Evolutionary conservation across 2,888 invertebrate genomes (phyloP).

Genomic region (Melieria crassipennis): DNA sequence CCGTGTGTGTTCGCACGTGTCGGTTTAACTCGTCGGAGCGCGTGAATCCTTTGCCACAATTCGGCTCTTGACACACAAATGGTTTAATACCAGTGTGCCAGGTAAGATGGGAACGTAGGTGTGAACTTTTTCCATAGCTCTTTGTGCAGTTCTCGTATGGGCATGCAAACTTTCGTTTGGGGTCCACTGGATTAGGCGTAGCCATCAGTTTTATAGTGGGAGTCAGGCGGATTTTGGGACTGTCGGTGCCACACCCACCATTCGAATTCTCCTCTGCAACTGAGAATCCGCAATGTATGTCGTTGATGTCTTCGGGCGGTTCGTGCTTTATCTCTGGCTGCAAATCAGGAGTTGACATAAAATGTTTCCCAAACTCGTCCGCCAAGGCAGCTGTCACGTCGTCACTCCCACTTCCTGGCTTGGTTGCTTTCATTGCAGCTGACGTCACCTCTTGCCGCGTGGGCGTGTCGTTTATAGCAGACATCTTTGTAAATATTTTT

Average conservation of each 20-base stretch:
- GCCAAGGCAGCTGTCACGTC: background rate
- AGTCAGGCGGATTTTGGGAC: conserved; percentile 55
- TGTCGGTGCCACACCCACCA: conserved; percentile 6
- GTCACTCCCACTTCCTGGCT: conserved; percentile 34
- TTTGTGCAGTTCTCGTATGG: conserved; percentile 60
- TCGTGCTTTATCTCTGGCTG: conserved; percentile 48
- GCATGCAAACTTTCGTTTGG: conserved; percentile 58
- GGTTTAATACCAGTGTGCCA: conserved; percentile 64
- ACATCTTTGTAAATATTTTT: conserved; percentile 40
- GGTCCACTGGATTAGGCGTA: conserved; percentile 50
- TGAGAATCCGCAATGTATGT: conserved; percentile 32
- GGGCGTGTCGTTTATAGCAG: conserved; percentile 44
- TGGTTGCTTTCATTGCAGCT: conserved; percentile 37
- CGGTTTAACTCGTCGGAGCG: conserved; percentile 61
- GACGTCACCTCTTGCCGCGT: conserved; percentile 34
- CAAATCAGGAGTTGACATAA: conserved; percentile 7
- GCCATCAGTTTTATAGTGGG: conserved; percentile 57
- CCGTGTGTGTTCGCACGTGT: conserved; percentile 60
- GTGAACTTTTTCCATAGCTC: conserved; percentile 63
- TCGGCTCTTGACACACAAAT: conserved; percentile 56
- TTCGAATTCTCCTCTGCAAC: conserved; percentile 13
- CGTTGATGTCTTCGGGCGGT: conserved; percentile 51
- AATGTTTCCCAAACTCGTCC: too few species aligned
- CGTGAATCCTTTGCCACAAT: conserved; percentile 61
- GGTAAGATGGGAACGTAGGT: conserved; percentile 62